Evolutionary conservation across 2,113 vertebrate species (phyloP), one percentile per base, ranked within the genome.

Genomic region (Seriola aureovittata): DNA sequence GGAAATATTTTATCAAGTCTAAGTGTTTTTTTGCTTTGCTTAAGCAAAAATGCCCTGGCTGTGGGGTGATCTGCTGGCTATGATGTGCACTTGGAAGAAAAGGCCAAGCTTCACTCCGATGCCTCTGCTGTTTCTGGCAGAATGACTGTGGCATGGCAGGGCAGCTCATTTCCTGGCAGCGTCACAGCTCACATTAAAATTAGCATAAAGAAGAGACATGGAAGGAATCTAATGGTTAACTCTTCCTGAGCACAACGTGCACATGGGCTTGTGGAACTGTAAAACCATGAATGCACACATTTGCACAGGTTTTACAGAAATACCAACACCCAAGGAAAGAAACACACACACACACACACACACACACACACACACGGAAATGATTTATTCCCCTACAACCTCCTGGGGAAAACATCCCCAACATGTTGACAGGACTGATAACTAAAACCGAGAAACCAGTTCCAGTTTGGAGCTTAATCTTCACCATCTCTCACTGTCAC

Each of bases 111-210:
- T 80, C 57, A 25, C 60, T 75, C 58, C 71, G 80, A 68, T 69
- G 67, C 63, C 23, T 86, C 68, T 82, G 62, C 67, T 16, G 57
- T 74, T 89, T 84, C 80, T 86, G 80, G 76, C 77, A 82, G 57
- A 70, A 44, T 25, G 32, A 58, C 50, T 68, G 62, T 85, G 55
- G 65, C 71, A 77, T 29, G 36, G 40, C 63, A 79, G 52, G 66
- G 77, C 48, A 34, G 55, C 66, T 78, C 64, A 58, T 72, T 90
- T 92, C 88, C 85, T 86, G 81, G 89, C 84, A 91, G 74, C 64
- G 63, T 23, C 4, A 25, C 62, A n/a, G 78, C 52, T 46, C 21
- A 3, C 71, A 71, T 82, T 82, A 75, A 75, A 88, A 85, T 84
- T 54, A 68, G 71, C 58, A 71, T 85, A 40, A 88, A 78, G 50